A percentile compares a stretch with the other conserved stretches of the same genome.
phyloP scores from a whole-genome alignment of 1,140 invertebrate species.

The Drosophila nikananu region DNA sequence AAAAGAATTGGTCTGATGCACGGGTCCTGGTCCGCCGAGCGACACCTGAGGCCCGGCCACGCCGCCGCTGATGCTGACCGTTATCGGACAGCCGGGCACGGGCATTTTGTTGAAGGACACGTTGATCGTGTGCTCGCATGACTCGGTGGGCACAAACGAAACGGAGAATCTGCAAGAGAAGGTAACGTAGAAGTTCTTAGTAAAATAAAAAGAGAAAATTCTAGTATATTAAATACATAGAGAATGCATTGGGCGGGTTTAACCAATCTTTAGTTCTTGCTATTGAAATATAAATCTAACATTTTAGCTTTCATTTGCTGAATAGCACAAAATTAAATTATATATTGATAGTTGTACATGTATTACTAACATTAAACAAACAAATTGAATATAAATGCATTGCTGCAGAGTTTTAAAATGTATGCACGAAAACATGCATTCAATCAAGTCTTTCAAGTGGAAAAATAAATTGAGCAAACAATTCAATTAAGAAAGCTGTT shows the following conservation, averaged over 20 bases:
- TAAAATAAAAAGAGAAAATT: neutral
- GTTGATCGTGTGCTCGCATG: slow-evolving; percentile 97
- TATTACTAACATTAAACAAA: slow-evolving; percentile 1
- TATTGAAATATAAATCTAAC: too few relatives aligned
- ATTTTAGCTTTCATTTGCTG: neutral
- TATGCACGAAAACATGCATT: slow-evolving; percentile 7
- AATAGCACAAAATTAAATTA: too few relatives aligned
- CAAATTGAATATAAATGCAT: slow-evolving; percentile 1
- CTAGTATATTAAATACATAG: neutral
- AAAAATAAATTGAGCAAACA: slow-evolving; percentile 9
- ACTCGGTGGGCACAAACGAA: slow-evolving; percentile 97
- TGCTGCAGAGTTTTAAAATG: neutral
- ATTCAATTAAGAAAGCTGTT: slow-evolving; percentile 2
- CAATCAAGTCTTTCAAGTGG: slow-evolving; percentile 5
- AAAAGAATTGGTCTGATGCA: slow-evolving; percentile 88
- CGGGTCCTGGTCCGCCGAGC: slow-evolving; percentile 88
- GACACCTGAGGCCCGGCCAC: slow-evolving; percentile 91
- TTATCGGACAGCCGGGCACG: slow-evolving; percentile 92
- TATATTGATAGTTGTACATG: neutral
- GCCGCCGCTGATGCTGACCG: slow-evolving; percentile 90
- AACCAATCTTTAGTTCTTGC: neutral
- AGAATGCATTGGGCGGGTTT: neutral
- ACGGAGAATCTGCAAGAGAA: slow-evolving; percentile 92
- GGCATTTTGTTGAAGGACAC: slow-evolving; percentile 98
- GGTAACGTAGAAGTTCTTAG: neutral